Evolutionary conservation across 2,113 vertebrate species (phyloP), one percentile per base, ranked within the genome.

Genomic region (Oophaga pumilio): DNA sequence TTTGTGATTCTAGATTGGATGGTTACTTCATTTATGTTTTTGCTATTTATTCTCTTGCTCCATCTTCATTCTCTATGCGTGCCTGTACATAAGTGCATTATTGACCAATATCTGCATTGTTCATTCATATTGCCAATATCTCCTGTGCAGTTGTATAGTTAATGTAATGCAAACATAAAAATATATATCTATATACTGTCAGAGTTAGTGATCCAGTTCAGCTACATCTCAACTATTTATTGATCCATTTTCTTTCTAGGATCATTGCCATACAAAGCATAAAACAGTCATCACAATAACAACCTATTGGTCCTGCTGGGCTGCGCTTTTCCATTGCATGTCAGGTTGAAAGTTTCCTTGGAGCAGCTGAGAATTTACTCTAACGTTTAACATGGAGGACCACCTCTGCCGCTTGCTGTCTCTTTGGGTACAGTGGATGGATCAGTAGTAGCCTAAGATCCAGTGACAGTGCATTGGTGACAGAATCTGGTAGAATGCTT

Each of bases 71-170:
- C 10, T 50, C 18, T 22, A 50, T 50, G 71, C 24, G 43, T 74
- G 71, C 12, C 22, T 50, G 17, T 74, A 50, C 18, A 50, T 82
- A 82, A 88, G 28, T 62, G 86, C 69, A 82, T 76, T 82, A n/a
- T 12, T 74, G 33, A 12, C 18, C 50, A 56, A 59, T 71, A 28
- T 43, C 69, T 52, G 79, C 64, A 69, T 69, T 71, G 85, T 57
- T 80, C 28, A 53, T 22, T 66, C 76, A 22, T n/a, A 53, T 26
- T 62, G 59, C 28, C 57, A 64, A 18, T 12, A 20, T 82, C 17
- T 12, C 28, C 14, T 8, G n/a, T 56, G 22, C 76, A 77, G 18
- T 12, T 12, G 53, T 43, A 57, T 17, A 14, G 17, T 26, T 33
- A 28, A 26, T 57, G 7, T 53, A 57, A 56, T 56, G 20, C 52